Base-by-base conservation (phyloP, 1,140 invertebrate genomes). In the Drosophila saltans region DNA sequence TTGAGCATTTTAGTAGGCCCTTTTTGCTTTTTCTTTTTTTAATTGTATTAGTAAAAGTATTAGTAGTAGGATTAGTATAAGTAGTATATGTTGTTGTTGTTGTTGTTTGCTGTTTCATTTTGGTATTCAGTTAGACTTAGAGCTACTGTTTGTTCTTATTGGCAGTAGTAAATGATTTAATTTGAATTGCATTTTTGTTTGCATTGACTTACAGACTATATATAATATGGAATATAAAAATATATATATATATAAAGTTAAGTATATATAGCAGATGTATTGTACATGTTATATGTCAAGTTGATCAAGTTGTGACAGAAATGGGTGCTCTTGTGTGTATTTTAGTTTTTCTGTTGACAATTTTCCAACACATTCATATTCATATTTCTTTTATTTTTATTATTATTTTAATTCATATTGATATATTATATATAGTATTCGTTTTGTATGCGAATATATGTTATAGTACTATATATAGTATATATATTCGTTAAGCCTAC, bases 131-230 rank as follows among this genome's bases (percentile, higher is more conserved):
- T 59, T 59, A 59, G 68, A 81, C 84, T 90, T 85, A 84, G 58
- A 79, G 88, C 90, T 91, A 91, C 89, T 91, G 89, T 91, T 91
- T 91, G 90, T 91, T 91, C 89, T 86, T 90, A 86, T 91, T 83
- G 89, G 85, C 90, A 91, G 90, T 91, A 91, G 89, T 63, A 43
- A 16, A 8, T n/a, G 28, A 36, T 36, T 36, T 36, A 7, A 36
- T 36, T 1, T 36, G 6, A 39, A 43, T 39, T 56, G 33, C 59
- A 21, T 66, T n/a, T 3, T 30, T 30, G 26, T 21, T 60, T 55
- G 70, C 40, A 60, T 77, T 40, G 21, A 43, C 74, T 77, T 77
- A 77, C 1, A 7, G 45, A 28, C 40, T 39, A 62, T 75, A 58
- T 69, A 16, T 73, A 59, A 5, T 36, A 39, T 45, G 24, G 33